Percentiles rank a stretch among this genome's conserved stretches.
phyloP scores from a whole-genome alignment of 2,113 vertebrate species.

The Etheostoma cragini region DNA sequence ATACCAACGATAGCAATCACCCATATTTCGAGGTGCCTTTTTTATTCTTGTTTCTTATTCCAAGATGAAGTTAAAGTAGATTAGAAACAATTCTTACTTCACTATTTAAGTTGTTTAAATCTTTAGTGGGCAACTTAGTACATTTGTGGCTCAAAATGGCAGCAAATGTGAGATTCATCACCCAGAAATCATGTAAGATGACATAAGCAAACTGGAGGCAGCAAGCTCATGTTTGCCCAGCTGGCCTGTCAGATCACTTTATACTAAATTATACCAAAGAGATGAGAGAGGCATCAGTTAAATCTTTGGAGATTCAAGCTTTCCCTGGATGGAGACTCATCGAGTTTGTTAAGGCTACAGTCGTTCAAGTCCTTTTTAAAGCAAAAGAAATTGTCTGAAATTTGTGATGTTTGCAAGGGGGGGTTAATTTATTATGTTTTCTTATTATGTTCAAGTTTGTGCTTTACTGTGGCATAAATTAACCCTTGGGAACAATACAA shows the following conservation, averaged over 20 bases:
- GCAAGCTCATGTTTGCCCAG: slow-evolving; percentile 41
- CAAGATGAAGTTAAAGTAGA: not conserved
- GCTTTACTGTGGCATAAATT: not conserved
- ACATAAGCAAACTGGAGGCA: slow-evolving; percentile 43
- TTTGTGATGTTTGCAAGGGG: too few species aligned
- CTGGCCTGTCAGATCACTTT: slow-evolving; percentile 27
- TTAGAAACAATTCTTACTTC: slow-evolving; percentile 3
- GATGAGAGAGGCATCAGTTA: slow-evolving; percentile 18
- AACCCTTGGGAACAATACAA: not conserved
- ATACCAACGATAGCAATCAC: not conserved
- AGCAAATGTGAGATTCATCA: slow-evolving; percentile 8
- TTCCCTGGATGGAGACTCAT: not conserved
- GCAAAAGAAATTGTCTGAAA: too few species aligned
- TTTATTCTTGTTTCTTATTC: not conserved
- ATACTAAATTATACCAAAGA: slow-evolving; percentile 2
- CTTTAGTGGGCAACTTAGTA: slow-evolving; percentile 14
- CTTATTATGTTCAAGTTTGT: not conserved
- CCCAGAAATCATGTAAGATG: slow-evolving; percentile 31
- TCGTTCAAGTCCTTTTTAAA: too few species aligned
- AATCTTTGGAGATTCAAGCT: slow-evolving; percentile 1
- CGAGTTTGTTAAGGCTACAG: not conserved
- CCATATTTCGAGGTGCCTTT: not conserved
- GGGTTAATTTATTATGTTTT: not conserved
- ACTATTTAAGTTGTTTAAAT: slow-evolving; percentile 20
- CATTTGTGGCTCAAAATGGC: slow-evolving; percentile 4